phyloP scores from a whole-genome alignment of 2,888 invertebrate species.

The Caenorhabditis angaria region DNA sequence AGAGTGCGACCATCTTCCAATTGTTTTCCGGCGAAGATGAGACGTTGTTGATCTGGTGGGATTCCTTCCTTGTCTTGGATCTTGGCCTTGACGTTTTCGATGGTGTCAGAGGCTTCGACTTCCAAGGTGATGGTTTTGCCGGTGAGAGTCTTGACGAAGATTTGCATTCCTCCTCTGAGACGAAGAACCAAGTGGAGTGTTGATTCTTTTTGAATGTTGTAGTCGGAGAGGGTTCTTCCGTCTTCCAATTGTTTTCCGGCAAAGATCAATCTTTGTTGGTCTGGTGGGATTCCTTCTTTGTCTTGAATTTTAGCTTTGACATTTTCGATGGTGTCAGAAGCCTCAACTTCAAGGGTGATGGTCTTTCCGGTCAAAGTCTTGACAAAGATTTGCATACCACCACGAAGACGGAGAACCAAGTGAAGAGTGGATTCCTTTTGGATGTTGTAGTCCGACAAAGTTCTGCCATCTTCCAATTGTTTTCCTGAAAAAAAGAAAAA shows the following conservation, averaged over 20 bases:
- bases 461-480: constrained; percentile 76
- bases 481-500: constrained; percentile 74
- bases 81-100: constrained; percentile 52
- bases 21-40: constrained; percentile 55
- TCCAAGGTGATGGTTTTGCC: constrained; percentile 83
- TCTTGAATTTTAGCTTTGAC: constrained; percentile 61
- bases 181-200: constrained; percentile 52
- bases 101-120: constrained; percentile 50
- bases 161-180: constrained; percentile 81
- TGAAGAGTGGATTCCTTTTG: constrained; percentile 60
- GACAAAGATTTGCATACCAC: constrained; percentile 90
- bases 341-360: constrained; percentile 75
- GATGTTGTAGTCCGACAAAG: constrained; percentile 64
- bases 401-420: constrained; percentile 57
- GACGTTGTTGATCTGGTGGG: constrained; percentile 49
- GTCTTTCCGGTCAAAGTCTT: constrained; percentile 88
- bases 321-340: constrained; percentile 58
- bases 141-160: constrained; percentile 87
- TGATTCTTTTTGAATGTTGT: constrained; percentile 56
- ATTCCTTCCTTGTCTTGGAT: constrained; percentile 54
- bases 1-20: constrained; percentile 58
- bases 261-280: constrained; percentile 58
- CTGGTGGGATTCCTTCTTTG: constrained; percentile 61
- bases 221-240: constrained; percentile 57
- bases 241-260: constrained; percentile 74